Evolutionary conservation across 1,140 invertebrate species (phyloP), one percentile per base, ranked within the genome.

Genomic region (Drosophila melanica): DNA sequence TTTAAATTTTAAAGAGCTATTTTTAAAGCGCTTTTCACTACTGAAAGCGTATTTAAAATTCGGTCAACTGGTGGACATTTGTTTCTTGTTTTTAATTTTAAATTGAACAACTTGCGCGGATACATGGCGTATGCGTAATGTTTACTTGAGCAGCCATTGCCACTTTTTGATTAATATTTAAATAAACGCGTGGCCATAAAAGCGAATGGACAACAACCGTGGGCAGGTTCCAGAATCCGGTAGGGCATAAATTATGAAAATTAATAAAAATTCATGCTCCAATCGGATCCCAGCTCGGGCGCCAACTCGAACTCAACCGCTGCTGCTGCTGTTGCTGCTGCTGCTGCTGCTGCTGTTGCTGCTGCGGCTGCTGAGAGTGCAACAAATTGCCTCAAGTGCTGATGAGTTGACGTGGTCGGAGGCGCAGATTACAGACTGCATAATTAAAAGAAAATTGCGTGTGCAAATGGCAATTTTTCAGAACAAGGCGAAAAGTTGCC

Each of bases 161-260:
- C 82, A 89, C 79, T 89, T 89, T 79, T 79, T 87, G 82, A 87
- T 87, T 89, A 89, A 87, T 87, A 89, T 82, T 89, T 87, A 89
- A 87, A 89, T 82, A 89, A 89, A 79, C 79, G 79, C 76, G 45
- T 59, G 30, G 71, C 84, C 76, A 87, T 87, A 74, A 87, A 86
- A 81, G 30, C 67, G 73, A 86, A 66, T 86, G 81, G 63, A 76
- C 67, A 79, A 57, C 48, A 44, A 42, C 30, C 9, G 54, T 60
- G 57, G 16, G 10, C 53, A 37, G 27, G 20, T 16, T 18, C 6
- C 45, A 37, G 55, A 18, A 33, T 44, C 35, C 54, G 57, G 44
- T 41, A 66, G 53, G 59, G 65, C 84, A 87, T 87, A 87, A 87
- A 87, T 87, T 87, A 87, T 87, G 84, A 89, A 87, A 87, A 87